Percentiles rank a stretch among this genome's conserved stretches.
Conservation (phyloP, 2,888 invertebrate genomes). For the Caenorhabditis doughertyi region DNA sequence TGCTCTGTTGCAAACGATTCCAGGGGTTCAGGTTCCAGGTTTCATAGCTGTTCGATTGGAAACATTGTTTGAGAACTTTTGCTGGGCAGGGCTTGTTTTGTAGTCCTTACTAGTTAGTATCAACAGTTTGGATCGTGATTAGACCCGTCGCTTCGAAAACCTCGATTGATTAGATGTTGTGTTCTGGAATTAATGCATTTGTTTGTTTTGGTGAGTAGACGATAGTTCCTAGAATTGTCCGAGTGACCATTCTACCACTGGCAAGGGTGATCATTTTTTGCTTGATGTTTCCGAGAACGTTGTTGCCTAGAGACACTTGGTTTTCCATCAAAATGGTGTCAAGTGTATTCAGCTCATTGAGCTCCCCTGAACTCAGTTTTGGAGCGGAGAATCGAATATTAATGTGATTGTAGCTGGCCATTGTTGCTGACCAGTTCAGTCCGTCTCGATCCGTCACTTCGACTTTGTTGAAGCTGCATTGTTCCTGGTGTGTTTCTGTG, state of each 20-base stretch:
- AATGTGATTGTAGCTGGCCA: background rate
- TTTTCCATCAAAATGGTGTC: background rate
- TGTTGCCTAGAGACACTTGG: too few species aligned
- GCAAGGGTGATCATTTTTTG: background rate
- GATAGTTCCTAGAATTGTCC: background rate
- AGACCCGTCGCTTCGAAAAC: background rate
- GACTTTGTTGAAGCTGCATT: background rate
- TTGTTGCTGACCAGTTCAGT: background rate
- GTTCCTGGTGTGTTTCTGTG: background rate
- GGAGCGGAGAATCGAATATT: background rate
- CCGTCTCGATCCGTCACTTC: background rate
- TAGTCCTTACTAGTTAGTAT: too few species aligned
- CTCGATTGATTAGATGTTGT: background rate
- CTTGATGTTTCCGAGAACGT: background rate
- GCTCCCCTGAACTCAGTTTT: background rate
- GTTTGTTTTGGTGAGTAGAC: background rate
- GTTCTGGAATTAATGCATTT: background rate
- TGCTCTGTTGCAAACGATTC: too few species aligned
- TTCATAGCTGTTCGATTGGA: too few species aligned
- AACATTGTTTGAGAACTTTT: too few species aligned
- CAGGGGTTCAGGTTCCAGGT: too few species aligned
- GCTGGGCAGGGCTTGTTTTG: too few species aligned
- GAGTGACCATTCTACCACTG: background rate
- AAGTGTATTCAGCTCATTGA: background rate
- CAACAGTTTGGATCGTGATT: too few species aligned